Evolutionary conservation across 2,113 vertebrate species (phyloP).

Genomic region (Eulacestoma nigropectus): DNA sequence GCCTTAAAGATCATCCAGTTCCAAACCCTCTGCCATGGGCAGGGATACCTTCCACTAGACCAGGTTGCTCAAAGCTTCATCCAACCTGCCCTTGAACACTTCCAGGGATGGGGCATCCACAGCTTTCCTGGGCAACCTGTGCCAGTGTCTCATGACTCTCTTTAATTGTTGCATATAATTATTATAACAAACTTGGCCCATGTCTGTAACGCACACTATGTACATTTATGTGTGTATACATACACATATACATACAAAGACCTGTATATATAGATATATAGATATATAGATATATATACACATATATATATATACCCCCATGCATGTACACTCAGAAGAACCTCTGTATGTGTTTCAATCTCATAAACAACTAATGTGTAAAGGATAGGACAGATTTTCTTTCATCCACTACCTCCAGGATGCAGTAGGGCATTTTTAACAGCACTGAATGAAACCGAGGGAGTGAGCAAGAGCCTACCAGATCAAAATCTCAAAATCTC

Average conservation of each 20-base stretch:
- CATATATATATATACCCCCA: not conserved
- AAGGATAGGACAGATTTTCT: not conserved
- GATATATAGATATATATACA: not conserved
- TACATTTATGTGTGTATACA: not conserved
- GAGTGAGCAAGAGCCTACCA: not conserved
- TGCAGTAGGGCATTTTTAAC: not conserved
- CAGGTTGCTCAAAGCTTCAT: not conserved
- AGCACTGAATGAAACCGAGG: not conserved
- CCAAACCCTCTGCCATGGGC: not conserved
- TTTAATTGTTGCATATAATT: not conserved
- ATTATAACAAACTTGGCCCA: not conserved
- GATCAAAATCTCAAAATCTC: slow-evolving; percentile 14
- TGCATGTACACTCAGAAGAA: not conserved
- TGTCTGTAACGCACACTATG: accelerated
- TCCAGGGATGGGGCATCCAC: not conserved
- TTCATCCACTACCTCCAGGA: not conserved
- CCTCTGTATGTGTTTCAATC: not conserved
- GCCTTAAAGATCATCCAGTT: not conserved
- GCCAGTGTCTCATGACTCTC: no score
- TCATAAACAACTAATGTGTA: not conserved
- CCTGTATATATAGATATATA: no score
- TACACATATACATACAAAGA: not conserved
- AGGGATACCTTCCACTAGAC: not conserved
- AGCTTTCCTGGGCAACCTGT: not conserved
- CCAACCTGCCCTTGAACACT: not conserved